phyloP scores from a whole-genome alignment of 2,888 invertebrate species.

The Pseudoips prasinana region DNA sequence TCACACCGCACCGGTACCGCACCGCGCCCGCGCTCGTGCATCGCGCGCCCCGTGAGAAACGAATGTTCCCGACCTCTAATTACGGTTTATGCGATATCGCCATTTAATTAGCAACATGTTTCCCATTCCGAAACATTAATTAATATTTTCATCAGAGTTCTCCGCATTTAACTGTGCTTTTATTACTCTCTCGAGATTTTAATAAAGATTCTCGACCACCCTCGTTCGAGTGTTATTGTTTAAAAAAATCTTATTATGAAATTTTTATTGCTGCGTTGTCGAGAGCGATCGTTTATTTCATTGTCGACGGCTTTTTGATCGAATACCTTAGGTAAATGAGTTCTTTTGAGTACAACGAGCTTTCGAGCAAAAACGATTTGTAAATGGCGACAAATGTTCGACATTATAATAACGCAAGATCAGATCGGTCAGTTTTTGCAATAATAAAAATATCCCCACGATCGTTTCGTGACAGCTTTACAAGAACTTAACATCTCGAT shows the following conservation, averaged over 20 bases:
- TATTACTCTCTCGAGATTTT: constrained; percentile 78
- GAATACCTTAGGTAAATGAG: constrained; percentile 44
- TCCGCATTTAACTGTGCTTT: constrained; percentile 79
- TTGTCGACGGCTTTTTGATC: constrained; percentile 54
- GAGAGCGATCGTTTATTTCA: constrained; percentile 53
- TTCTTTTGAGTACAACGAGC: constrained; percentile 40
- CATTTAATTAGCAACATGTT: constrained; percentile 82
- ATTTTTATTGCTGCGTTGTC: constrained; percentile 58
- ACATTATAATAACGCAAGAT: constrained; percentile 41
- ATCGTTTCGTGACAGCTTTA: constrained; percentile 42
- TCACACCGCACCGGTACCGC: constrained; percentile 14
- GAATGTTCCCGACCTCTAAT: constrained; percentile 77
- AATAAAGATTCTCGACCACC: constrained; percentile 80
- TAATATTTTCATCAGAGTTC: constrained; percentile 81
- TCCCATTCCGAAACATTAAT: constrained; percentile 80
- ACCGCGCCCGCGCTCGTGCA: constrained; percentile 20
- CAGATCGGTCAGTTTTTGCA: constrained; percentile 50
- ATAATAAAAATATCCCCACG: constrained; percentile 51
- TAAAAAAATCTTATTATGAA: constrained; percentile 68
- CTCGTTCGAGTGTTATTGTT: constrained; percentile 70
- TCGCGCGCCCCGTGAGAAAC: constrained; percentile 71
- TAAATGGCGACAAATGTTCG: constrained; percentile 40
- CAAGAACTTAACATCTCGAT: constrained; percentile 51
- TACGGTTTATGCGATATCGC: constrained; percentile 80
- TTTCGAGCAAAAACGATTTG: constrained; percentile 31